These are phyloP conservation scores for Nephrotoma flavescens DNA, from an alignment of 2,888 invertebrate species.

Conservation along the genomic window DNA sequence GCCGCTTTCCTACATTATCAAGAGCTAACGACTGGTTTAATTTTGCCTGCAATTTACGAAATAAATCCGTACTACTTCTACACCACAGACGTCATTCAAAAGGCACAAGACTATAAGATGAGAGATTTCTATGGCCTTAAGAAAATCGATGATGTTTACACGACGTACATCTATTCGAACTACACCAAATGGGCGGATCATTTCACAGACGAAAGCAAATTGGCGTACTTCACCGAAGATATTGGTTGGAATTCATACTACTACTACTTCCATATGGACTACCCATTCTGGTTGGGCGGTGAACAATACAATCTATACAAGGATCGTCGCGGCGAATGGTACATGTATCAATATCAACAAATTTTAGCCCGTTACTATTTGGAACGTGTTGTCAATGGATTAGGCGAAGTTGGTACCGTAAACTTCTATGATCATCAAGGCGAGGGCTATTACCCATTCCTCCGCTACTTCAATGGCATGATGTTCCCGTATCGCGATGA, in stretches of 20 bases:
- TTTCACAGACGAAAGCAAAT: slow-evolving; percentile 41
- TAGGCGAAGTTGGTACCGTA: slow-evolving; percentile 43
- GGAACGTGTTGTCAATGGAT: slow-evolving; percentile 48
- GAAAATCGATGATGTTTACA: slow-evolving; percentile 35
- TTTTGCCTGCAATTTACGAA: slow-evolving; percentile 54
- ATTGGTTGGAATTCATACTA: slow-evolving; percentile 58
- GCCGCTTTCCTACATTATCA: slow-evolving; percentile 42
- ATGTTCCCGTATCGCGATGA: slow-evolving; percentile 43
- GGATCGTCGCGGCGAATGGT: slow-evolving; percentile 49
- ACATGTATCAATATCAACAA: slow-evolving; percentile 51
- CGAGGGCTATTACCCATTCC: slow-evolving; percentile 42
- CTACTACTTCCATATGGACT: slow-evolving; percentile 50
- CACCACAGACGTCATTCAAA: slow-evolving; percentile 39
- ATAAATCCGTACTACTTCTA: slow-evolving; percentile 48
- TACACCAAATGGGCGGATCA: slow-evolving; percentile 46
- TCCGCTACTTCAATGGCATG: slow-evolving; percentile 44
- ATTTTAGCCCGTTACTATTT: slow-evolving; percentile 52
- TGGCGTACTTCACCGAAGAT: slow-evolving; percentile 64
- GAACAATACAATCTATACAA: slow-evolving; percentile 22
- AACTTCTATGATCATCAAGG: slow-evolving; percentile 35
- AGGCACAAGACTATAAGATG: slow-evolving; percentile 35
- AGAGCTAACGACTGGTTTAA: slow-evolving; percentile 38
- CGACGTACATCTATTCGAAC: slow-evolving; percentile 48
- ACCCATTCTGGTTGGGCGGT: slow-evolving; percentile 54
- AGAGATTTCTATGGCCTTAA: slow-evolving; percentile 40